A percentile compares a stretch with the other conserved stretches of the same genome.
These are phyloP conservation scores for Epirrhoe alternata DNA, from an alignment of 2,888 invertebrate genomes.

Conservation along the genomic window DNA sequence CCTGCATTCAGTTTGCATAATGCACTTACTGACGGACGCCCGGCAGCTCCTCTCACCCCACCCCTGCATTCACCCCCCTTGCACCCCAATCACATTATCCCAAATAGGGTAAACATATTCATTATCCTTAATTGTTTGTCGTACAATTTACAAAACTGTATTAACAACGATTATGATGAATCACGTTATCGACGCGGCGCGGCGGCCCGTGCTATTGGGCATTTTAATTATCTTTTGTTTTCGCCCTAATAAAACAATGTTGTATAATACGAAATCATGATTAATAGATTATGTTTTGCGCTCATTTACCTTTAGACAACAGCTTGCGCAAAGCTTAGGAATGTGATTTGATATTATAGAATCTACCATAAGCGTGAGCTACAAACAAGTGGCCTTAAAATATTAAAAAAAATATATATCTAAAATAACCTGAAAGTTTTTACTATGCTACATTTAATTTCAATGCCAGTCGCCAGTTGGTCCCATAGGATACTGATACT, in stretches of 20 bases:
- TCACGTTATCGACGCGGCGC: slow-evolving; percentile 53
- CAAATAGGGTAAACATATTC: slow-evolving; percentile 60
- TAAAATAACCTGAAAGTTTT: slow-evolving; percentile 27
- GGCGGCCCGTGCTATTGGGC: slow-evolving; percentile 47
- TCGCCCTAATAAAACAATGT: slow-evolving; percentile 52
- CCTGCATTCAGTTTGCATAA: slow-evolving; percentile 52
- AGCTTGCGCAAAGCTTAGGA: background rate
- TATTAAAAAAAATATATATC: background rate
- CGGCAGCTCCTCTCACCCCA: slow-evolving; percentile 20
- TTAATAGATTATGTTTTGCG: slow-evolving; percentile 53
- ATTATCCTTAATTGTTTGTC: slow-evolving; percentile 66
- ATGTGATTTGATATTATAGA: background rate
- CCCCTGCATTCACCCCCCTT: slow-evolving; percentile 26
- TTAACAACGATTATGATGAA: slow-evolving; percentile 59
- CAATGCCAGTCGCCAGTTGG: slow-evolving; percentile 26
- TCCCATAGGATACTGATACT: slow-evolving; percentile 29
- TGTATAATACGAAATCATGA: slow-evolving; percentile 58
- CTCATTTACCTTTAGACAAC: background rate
- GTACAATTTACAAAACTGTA: slow-evolving; percentile 59
- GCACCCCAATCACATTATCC: slow-evolving; percentile 58
- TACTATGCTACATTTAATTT: slow-evolving; percentile 17
- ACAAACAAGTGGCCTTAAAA: background rate
- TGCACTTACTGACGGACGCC: slow-evolving; percentile 48
- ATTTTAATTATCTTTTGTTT: slow-evolving; percentile 57
- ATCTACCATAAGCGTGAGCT: background rate